A percentile compares a stretch with the other conserved stretches of the same genome.
Conservation (phyloP, 2,113 vertebrate genomes). For the Ramphastos sulfuratus region DNA sequence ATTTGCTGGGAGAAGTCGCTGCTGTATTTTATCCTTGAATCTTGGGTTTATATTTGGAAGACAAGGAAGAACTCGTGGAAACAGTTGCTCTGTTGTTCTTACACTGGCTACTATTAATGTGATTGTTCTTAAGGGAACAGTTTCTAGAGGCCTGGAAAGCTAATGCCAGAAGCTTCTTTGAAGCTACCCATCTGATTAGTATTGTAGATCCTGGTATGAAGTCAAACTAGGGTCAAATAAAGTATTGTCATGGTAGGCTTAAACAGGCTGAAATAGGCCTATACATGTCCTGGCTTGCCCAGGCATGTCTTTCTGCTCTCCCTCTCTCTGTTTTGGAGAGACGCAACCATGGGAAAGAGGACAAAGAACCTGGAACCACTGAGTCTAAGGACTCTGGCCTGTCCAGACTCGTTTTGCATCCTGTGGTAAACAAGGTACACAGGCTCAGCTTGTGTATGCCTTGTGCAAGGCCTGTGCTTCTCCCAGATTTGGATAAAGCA, state of each 20-base stretch:
- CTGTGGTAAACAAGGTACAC: no score
- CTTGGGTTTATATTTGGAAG: accelerated
- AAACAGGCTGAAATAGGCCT: no score
- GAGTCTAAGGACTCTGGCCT: no score
- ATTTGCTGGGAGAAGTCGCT: background rate
- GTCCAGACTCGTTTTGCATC: no score
- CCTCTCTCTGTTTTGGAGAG: no score
- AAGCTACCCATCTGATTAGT: background rate
- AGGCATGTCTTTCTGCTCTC: no score
- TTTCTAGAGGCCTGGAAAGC: background rate
- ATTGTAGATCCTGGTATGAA: constrained; percentile 38
- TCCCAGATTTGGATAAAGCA: no score
- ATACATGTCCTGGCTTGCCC: no score
- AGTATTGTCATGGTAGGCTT: background rate
- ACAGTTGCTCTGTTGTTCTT: background rate
- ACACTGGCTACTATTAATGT: background rate
- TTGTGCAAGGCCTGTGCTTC: no score
- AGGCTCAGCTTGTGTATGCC: no score
- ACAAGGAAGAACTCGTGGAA: background rate
- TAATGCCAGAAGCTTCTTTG: constrained; percentile 21
- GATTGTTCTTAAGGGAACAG: background rate
- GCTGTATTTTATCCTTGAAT: background rate
- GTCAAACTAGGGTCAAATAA: constrained; percentile 46
- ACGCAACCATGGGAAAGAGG: no score
- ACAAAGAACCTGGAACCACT: no score